Base-by-base conservation (phyloP, 2,888 invertebrate species). In the Platerodrilus igneus region DNA sequence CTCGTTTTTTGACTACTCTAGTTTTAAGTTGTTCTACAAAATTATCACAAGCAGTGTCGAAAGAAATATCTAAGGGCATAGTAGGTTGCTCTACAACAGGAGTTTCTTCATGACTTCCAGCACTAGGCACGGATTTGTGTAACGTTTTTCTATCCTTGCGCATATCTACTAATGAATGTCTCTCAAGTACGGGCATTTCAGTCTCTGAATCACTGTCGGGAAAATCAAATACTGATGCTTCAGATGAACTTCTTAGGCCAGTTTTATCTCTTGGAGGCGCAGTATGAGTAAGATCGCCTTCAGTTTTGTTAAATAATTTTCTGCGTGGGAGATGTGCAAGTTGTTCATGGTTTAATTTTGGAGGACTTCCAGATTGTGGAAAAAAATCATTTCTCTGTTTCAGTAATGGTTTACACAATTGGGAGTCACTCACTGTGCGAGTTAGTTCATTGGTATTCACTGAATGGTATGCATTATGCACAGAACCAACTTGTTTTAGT, bases 21-120 rank as follows among this genome's bases (percentile, higher is more conserved):
- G 64, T 73, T 63, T 77, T 77, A 27, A 88, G 66, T 64, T 87
- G 85, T 61, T 86, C 83, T 66, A 87, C 77, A 62, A 88, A 85
- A 66, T 74, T 82, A 65, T 86, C 85, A 68, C 86, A 87, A 10
- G 86, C 77, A 57, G 72, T 79, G 31, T 76, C 75, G 79, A 86
- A 88, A 57, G 71, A 66, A 35, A 71, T 64, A 56, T 75, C 74
- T 9, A 63, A 56, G 3, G 65, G 65, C 47, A 58, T 59, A 3
- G 48, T 21, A 9, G 58, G 45, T n/a, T n/a, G n/a, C n/a, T n/a
- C n/a, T n/a, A 48, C 36, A 11, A 18, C 16, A 4, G 21, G 22
- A 57, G 48, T 51, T 62, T 60, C 40, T 60, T 38, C 46, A 69
- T 69, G 6, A 71, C 65, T 50, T 29, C 71, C 61, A 33, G 72